phyloP scores from a whole-genome alignment of 2,113 vertebrate species.

The Pteropus alecto region DNA sequence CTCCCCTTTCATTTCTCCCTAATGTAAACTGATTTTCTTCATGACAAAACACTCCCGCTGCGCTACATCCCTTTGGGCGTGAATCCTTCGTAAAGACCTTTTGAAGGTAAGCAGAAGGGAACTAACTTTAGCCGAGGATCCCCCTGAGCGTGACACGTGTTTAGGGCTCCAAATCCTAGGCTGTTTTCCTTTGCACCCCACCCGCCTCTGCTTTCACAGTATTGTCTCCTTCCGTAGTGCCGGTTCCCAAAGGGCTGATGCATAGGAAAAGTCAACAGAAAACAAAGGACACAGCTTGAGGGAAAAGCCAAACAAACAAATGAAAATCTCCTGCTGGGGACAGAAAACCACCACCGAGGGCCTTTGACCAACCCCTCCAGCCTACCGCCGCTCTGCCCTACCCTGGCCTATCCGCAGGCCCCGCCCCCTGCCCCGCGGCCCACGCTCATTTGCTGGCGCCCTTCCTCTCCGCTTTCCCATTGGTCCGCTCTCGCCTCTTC shows the following conservation, averaged over 20 bases:
- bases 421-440: neutral
- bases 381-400: neutral
- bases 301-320: neutral
- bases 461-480: neutral
- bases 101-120: neutral
- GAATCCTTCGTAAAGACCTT: neutral
- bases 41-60: neutral
- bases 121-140: neutral
- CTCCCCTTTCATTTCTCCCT: neutral
- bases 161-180: neutral
- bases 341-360: fast-evolving
- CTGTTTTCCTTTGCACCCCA: neutral
- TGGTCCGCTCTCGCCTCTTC: neutral
- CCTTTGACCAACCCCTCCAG: neutral
- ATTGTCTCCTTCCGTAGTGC: neutral
- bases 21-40: neutral
- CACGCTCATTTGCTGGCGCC: neutral
- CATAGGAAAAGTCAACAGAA: neutral
- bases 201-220: neutral
- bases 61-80: neutral
- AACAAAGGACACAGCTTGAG: neutral
- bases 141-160: neutral
- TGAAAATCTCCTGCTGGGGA: neutral
- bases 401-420: neutral
- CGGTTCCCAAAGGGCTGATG: neutral